A percentile compares a stretch with the other conserved stretches of the same genome.
These are phyloP conservation scores for Helarctos malayanus DNA, from an alignment of 2,797 vertebrate genomes.

Conservation along the genomic window DNA sequence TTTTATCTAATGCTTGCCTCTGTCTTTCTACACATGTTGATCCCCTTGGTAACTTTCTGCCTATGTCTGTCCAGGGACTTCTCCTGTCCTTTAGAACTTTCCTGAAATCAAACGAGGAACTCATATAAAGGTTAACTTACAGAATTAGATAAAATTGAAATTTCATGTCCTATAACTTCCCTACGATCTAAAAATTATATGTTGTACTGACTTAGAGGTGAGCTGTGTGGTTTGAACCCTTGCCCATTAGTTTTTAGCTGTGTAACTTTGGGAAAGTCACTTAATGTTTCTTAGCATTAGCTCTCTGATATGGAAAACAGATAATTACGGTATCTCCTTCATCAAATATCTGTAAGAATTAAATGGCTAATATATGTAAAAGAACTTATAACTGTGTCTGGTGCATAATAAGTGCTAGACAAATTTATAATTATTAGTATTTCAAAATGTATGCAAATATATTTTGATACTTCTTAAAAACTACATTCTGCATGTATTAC, in stretches of 20 bases:
- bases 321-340: not conserved
- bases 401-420: not conserved
- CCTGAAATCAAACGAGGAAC: not conserved
- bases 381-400: not conserved
- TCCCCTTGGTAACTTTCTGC: not conserved
- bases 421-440: constrained; percentile 19
- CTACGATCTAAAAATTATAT: not conserved
- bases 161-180: not conserved
- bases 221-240: not conserved
- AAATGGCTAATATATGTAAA: not conserved
- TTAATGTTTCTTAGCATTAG: not conserved
- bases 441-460: not conserved
- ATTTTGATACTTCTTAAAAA: not conserved
- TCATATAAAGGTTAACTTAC: not conserved
- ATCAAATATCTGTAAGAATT: not conserved
- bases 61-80: not conserved
- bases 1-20: not conserved
- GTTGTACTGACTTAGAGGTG: not conserved
- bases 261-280: not conserved
- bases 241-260: not conserved
- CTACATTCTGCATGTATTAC: not conserved
- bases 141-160: not conserved
- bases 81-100: not conserved
- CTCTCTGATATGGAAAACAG: not conserved
- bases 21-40: not conserved